Evolutionary conservation across 2,113 vertebrate genomes (phyloP), one percentile per base, ranked within the genome.

Genomic region (Microcebus ravelobensis): DNA sequence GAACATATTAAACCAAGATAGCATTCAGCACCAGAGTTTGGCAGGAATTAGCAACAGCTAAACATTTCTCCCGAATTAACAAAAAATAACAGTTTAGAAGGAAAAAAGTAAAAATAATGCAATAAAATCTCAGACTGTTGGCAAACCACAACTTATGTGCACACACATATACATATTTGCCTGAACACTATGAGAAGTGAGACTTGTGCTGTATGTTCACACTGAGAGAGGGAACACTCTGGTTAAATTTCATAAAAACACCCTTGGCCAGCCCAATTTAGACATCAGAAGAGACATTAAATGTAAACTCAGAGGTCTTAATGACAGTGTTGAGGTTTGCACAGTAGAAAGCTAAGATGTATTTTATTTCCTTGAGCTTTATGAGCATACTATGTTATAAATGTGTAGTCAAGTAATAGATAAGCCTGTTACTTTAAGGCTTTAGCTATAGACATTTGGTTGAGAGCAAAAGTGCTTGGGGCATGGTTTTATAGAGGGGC

Each of bases 331-430:
- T 48, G 14, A 95, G 45, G 6, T 76, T n/a, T 74, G 9, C 34
- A 27, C 42, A 25, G 21, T 59, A 21, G 29, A 79, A 76, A 82
- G n/a, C 45, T 42, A 15, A 91, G 84, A 74, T 79, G 8, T 52
- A 86, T 61, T 94, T 96, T 90, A 91, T 88, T 94, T 92, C 36
- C 13, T 34, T 61, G 59, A 84, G 27, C 23, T 97, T 96, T 97
- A 90, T 87, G 87, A 87, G 86, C 31, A 68, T 81, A 90, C 93
- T 90, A 90, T 63, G 59, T 94, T 89, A 88, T 39, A 91, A 93
- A 39, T 59, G 39, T 95, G 48, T 79, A 96, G 68, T 84, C 74
- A 68, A 91, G 73, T 67, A 61, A 80, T 57, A 83, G 63, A 63
- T 96, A 92, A 87, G 3, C 55, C 34, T 31, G 42, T 9, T 91